Base-by-base conservation (phyloP, 2,113 vertebrate genomes). In the Coregonus clupeaformis region DNA sequence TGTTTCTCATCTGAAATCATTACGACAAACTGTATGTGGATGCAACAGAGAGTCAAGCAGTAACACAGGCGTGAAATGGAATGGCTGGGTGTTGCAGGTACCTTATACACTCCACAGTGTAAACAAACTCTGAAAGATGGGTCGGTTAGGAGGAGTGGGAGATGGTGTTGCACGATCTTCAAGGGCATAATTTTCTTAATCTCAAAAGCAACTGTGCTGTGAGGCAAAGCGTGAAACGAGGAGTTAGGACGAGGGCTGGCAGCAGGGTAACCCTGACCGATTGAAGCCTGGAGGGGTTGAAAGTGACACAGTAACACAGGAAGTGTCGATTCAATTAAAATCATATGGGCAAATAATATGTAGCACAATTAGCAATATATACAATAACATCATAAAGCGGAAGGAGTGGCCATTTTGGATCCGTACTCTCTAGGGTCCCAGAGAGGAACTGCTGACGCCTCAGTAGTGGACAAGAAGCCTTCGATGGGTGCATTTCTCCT, bases 401-500 rank as follows among this genome's bases (percentile, higher is more conserved):
- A 42, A 42, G 2, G 9, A 42, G 36, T 42, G 36, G 36, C 36
- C 36, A 14, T 52, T 18, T 49, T 27, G 24, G 12, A 47, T 52
- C 42, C 16, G 2, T 49, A 4, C 7, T 71, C 27, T 29, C 47
- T 20, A 25, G 20, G 20, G 57, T 79, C 62, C 74, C 52, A 42
- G 13, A 27, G 0, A 72, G 75, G 12, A 77, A 75, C 52, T 79
- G 55, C 22, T 75, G 59, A 42, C 62, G 30, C 55, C 66, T 66
- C 24, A 24, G 42, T 24, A 55, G 30, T 16, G 32, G 36, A 45
- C 18, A 62, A 73, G 68, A 67, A 49, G 69, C 81, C 75, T 64
- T 76, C 57, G 77, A 84, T 77, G 80, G 74, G 32, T 69, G 55
- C 20, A 29, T 77, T 66, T 79, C 68, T 71, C 64, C 52, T 6